Evolutionary conservation across 2,888 invertebrate species (phyloP), one percentile per base, ranked within the genome.

Genomic region (Parelbella ahira): DNA sequence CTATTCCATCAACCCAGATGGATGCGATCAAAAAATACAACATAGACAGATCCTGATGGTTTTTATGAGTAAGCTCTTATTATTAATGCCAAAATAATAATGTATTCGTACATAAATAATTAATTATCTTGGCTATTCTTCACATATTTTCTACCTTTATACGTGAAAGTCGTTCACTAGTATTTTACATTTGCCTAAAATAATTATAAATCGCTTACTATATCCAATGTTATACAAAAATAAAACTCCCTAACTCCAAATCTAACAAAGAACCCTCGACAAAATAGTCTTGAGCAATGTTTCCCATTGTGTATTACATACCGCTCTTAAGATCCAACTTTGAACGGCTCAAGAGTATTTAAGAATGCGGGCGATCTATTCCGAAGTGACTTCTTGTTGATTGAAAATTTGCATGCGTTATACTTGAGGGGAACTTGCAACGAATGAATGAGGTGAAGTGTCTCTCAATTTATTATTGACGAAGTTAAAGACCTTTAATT

Each of bases 291-390:
- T 28, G 12, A 34, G 24, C 28, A 29, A 28, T 28, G 4, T 27
- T 18, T 12, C 25, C 24, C 25, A 11, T 34, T 15, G 41, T 41
- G 33, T 41, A 21, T 34, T 21, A n/a, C 23, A 34, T 15, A 27
- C 10, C 10, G 4, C 23, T 12, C 37, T 37, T 21, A 37, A 37
- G 25, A 37, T 28, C n/a, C 32, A 32, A 20, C 24, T 25, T 20
- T 37, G 23, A 49, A 47, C 49, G 51, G 43, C 50, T 54, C 37
- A 49, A 60, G 59, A 44, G 55, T 36, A n/a, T 32, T 18, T 20
- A 41, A 79, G 74, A 61, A 80, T 81, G 70, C 81, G 81, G 81
- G 81, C 58, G 63, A 62, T 73, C 64, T 74, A 59, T 69, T 39
- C 44, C 33, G 44, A 23, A 51, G 54, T 60, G 52, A 45, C 46